These are phyloP conservation scores for Zaprionus ornatus DNA, from an alignment of 1,140 invertebrate species.

Conservation along the genomic window DNA sequence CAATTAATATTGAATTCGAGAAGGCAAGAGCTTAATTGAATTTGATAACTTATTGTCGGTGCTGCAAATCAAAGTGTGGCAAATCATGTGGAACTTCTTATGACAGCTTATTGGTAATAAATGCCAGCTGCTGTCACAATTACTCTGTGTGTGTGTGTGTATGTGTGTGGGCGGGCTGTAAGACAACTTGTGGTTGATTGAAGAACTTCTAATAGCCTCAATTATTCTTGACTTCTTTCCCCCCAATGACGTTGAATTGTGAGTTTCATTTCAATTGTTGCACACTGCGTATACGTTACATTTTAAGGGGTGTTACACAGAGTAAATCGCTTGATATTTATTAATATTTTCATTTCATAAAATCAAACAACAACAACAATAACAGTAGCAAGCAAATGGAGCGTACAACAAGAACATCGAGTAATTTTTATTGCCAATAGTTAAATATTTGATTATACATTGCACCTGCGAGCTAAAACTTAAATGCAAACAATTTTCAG, in stretches of 20 bases:
- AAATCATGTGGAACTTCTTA: not conserved
- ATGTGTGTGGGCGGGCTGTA: not conserved
- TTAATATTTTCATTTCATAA: slow-evolving; percentile 28
- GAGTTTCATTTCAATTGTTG: slow-evolving; percentile 12
- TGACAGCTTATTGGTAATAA: slow-evolving; percentile 4
- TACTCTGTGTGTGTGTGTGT: not conserved
- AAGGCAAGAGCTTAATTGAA: slow-evolving; percentile 17
- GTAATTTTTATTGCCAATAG: slow-evolving; percentile 57
- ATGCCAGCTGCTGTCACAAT: slow-evolving; percentile 13
- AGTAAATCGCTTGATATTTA: slow-evolving; percentile 11
- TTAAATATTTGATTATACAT: slow-evolving; percentile 75
- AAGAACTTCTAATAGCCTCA: not conserved
- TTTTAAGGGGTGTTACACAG: not conserved
- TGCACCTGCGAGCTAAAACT: slow-evolving; percentile 58
- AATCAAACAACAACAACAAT: slow-evolving; percentile 32
- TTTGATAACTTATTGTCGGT: slow-evolving; percentile 7
- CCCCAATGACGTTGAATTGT: not conserved
- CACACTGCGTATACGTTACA: not conserved
- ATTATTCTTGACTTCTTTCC: not conserved
- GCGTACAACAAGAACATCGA: slow-evolving; percentile 24
- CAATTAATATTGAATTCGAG: slow-evolving; percentile 54
- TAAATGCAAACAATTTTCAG: slow-evolving; percentile 50
- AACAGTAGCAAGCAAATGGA: not conserved
- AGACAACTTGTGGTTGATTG: not conserved
- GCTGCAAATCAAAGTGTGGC: slow-evolving; percentile 4